phyloP scores from a whole-genome alignment of 2,888 invertebrate genomes.

The Muschampia plurimacula region DNA sequence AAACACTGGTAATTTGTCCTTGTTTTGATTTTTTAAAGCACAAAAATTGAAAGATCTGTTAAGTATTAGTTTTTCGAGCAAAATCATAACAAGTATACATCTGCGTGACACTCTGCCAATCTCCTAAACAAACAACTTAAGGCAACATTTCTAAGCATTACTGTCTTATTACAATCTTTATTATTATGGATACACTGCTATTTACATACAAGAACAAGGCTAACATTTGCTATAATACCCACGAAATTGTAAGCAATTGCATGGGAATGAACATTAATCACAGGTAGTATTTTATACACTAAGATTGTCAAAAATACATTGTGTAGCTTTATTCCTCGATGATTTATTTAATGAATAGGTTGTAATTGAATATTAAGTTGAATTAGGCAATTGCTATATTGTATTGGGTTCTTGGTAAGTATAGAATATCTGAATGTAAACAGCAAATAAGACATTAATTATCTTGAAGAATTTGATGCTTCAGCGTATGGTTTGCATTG shows the following conservation, averaged over 20 bases:
- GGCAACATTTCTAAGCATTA: conserved; percentile 10
- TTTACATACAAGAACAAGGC: conserved; percentile 22
- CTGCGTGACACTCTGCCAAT: conserved; percentile 30
- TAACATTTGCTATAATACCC: conserved; percentile 10
- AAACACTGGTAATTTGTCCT: conserved; percentile 46
- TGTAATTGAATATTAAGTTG: no score
- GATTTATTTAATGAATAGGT: not conserved
- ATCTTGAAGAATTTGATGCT: no score
- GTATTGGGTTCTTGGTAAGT: no score
- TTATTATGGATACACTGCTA: conserved; percentile 1
- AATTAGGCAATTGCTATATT: no score
- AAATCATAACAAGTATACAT: conserved; percentile 1
- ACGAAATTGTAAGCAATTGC: conserved; percentile 5
- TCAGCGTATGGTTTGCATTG: no score
- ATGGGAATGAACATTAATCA: conserved; percentile 10
- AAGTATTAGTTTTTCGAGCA: conserved; percentile 42
- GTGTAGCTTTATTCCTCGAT: not conserved
- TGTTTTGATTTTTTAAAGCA: conserved; percentile 46
- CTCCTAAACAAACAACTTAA: conserved; percentile 46
- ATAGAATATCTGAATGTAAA: no score
- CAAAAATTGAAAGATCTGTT: conserved; percentile 47
- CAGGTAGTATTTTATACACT: not conserved
- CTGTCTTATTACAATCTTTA: conserved; percentile 15
- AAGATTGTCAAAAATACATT: not conserved
- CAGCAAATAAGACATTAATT: no score